Conservation (phyloP, 2,888 invertebrate species). For the Drosophila nigricruria region DNA sequence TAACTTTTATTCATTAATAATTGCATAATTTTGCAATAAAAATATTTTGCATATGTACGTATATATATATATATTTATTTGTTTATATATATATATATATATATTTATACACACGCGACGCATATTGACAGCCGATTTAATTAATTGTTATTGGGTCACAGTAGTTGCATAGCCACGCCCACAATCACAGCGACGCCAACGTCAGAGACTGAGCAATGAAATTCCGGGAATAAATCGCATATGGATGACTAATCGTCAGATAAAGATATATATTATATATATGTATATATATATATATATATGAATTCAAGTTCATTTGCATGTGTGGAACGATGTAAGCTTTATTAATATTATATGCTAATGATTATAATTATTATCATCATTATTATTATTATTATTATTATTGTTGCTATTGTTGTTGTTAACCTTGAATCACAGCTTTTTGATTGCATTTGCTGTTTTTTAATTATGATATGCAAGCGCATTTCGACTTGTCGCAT, state of each 20-base stretch:
- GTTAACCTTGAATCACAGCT: slow-evolving; percentile 39
- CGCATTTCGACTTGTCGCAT: slow-evolving; percentile 32
- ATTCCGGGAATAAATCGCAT: slow-evolving; percentile 32
- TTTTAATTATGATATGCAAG: slow-evolving; percentile 27
- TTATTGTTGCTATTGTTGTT: slow-evolving; percentile 15
- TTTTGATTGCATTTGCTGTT: slow-evolving; percentile 32
- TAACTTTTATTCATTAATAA: slow-evolving; percentile 66
- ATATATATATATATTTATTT: background rate
- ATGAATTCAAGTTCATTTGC: slow-evolving; percentile 60
- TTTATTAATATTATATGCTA: slow-evolving; percentile 18
- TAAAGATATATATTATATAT: slow-evolving; percentile 8
- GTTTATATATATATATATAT: background rate
- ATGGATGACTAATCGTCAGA: slow-evolving; percentile 19
- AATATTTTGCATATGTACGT: slow-evolving; percentile 28
- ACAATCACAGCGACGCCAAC: slow-evolving; percentile 10
- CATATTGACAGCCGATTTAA: slow-evolving; percentile 64
- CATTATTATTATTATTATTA: background rate
- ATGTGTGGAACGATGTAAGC: slow-evolving; percentile 27
- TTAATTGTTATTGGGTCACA: slow-evolving; percentile 59
- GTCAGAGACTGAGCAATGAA: background rate
- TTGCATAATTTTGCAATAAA: slow-evolving; percentile 65
- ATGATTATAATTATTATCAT: slow-evolving; percentile 12
- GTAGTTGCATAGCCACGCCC: slow-evolving; percentile 39
- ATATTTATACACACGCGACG: slow-evolving; percentile 8
- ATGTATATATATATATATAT: slow-evolving; percentile 7